Base-by-base conservation (phyloP, 2,113 vertebrate species). In the Syngnathus typhle region DNA sequence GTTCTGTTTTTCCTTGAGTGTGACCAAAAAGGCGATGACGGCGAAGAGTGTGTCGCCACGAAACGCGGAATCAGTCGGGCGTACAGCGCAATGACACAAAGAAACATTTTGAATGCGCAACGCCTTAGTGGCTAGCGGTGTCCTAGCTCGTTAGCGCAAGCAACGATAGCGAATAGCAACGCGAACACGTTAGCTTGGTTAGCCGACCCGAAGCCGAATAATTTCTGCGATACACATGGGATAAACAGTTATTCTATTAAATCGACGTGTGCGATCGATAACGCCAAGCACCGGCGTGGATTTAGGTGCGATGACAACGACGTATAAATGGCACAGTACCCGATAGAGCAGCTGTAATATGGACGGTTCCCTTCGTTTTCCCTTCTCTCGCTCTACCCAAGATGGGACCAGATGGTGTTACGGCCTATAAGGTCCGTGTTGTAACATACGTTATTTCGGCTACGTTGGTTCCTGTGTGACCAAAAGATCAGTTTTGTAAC, bases 261-360 rank as follows among this genome's bases (percentile, higher is more conserved):
- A 68, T 52, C 60, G 10, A 43, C 2, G 8, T 60, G 39, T 46
- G 62, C 27, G 7, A 52, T 70, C 18, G 46, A 7, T 51, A 60
- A 60, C 19, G 60, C 23, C 46, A 43, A 72, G 67, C 27, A 12
- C 11, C 32, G 43, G 47, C 11, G 37, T 18, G n/a, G 37, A 70
- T 78, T 72, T 64, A 52, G 6, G 46, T 41, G 49, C 69, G 36
- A 60, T 86, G 84, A 85, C 85, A 85, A 71, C 12, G 58, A 19
- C n/a, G 74, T 69, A 68, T 75, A 78, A 75, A 58, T 39, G n/a
- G 74, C 73, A 71, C 69, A 65, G 47, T 93, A 93, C 92, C 92
- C 91, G 90, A 90, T 90, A 89, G 88, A 87, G 90, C 92, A 91
- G 91, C 88, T 84, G 82, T 88, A 92, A 91, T 91, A 91, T 91